Conservation (phyloP, 1,140 invertebrate species). For the Neotoxoptera formosana region DNA sequence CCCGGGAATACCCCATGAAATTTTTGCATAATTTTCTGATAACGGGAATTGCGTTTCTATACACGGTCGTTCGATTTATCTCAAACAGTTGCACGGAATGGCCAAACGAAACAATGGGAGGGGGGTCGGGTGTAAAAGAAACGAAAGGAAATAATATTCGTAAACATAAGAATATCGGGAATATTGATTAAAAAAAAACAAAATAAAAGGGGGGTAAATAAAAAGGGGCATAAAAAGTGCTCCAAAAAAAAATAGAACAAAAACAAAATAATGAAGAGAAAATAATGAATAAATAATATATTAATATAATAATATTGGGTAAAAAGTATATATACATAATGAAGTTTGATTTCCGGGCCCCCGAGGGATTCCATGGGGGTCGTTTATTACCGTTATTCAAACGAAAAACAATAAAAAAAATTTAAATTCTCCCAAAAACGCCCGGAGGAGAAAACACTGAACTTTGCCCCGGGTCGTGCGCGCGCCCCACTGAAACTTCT, state of each 20-base stretch:
- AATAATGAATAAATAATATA: conserved; percentile 5
- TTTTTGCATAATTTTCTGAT: conserved; percentile 44
- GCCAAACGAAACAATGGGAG: background rate
- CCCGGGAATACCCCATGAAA: conserved; percentile 45
- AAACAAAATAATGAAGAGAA: conserved; percentile 1
- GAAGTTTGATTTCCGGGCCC: conserved; percentile 50
- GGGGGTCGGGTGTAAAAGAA: background rate
- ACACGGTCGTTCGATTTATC: conserved; percentile 55
- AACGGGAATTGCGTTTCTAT: conserved; percentile 46
- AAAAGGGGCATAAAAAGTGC: conserved; percentile 41
- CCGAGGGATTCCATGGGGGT: background rate
- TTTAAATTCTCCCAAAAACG: conserved; percentile 18
- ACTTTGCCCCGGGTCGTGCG: conserved; percentile 27
- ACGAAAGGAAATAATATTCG: conserved; percentile 49
- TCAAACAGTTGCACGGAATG: conserved; percentile 54
- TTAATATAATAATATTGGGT: too few relatives aligned
- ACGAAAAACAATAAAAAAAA: conserved; percentile 52
- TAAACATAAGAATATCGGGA: conserved; percentile 52
- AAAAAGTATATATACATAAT: background rate
- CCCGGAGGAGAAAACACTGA: background rate
- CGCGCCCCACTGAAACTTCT: background rate
- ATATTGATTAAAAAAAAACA: conserved; percentile 54
- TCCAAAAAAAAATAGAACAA: conserved; percentile 24
- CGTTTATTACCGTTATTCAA: conserved; percentile 53
- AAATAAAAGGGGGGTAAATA: background rate